A percentile compares a stretch with the other conserved stretches of the same genome.
Evolutionary conservation across 2,113 vertebrate species (phyloP).

Genomic region (Oenanthe melanoleuca): DNA sequence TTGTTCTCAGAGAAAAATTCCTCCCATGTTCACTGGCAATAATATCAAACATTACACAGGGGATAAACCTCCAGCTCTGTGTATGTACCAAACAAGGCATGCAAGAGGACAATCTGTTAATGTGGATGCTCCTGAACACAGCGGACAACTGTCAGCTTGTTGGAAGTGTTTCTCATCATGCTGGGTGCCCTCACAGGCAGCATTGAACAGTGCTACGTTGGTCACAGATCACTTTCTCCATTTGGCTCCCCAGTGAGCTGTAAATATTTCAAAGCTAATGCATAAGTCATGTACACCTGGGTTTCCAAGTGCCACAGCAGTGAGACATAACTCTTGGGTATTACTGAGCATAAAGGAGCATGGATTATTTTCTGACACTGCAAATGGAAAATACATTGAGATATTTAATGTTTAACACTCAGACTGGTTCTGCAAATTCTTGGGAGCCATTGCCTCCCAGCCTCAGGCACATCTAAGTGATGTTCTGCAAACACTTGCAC

Average conservation of each 20-base stretch:
- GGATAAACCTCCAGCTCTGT: not conserved
- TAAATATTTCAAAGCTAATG: slow-evolving; percentile 58
- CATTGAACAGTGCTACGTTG: not conserved
- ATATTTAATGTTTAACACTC: not conserved
- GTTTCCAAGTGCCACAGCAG: not conserved
- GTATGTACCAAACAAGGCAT: not conserved
- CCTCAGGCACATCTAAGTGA: not conserved
- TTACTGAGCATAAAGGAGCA: not conserved
- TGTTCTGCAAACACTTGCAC: not conserved
- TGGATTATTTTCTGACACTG: not conserved
- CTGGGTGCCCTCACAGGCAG: not conserved
- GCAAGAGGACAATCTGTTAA: not conserved
- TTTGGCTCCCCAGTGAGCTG: slow-evolving; percentile 42
- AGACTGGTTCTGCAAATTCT: not conserved
- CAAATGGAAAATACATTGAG: slow-evolving; percentile 15
- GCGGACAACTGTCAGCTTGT: not conserved
- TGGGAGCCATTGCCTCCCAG: not conserved
- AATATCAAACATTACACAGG: not conserved
- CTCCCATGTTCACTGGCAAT: not conserved
- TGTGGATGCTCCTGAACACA: not conserved
- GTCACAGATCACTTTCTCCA: slow-evolving; percentile 38
- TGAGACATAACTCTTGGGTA: slow-evolving; percentile 20
- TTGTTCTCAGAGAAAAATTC: not conserved
- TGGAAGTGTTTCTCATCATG: not conserved
- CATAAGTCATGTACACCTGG: slow-evolving; percentile 55